Percentiles rank a stretch among this genome's conserved stretches.
Evolutionary conservation across 2,113 vertebrate species (phyloP).

Genomic region (Halichoerus grypus): DNA sequence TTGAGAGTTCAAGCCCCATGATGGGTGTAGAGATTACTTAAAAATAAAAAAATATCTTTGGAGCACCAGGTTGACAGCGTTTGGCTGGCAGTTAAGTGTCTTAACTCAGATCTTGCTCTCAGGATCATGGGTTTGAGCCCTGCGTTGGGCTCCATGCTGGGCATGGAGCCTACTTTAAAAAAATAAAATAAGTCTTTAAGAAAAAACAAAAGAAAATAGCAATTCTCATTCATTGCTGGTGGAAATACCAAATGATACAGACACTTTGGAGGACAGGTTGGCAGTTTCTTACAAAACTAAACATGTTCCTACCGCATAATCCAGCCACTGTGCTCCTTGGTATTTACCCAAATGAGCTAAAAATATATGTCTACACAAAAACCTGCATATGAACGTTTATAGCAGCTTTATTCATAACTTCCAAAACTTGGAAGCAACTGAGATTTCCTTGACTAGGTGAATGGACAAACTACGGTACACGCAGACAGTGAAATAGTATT

Average conservation of each 20-base stretch:
- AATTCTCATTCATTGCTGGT: background rate
- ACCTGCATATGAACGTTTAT: background rate
- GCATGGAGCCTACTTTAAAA: background rate
- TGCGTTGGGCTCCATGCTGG: background rate
- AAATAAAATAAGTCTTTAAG: background rate
- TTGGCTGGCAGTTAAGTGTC: background rate
- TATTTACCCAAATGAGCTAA: background rate
- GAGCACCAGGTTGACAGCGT: background rate
- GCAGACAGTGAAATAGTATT: background rate
- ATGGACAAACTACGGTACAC: background rate
- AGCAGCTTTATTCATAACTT: background rate
- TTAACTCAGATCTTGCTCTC: no score
- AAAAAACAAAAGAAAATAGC: background rate
- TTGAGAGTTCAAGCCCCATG: background rate
- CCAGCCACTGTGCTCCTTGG: background rate
- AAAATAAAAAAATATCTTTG: background rate
- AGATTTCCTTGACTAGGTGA: background rate
- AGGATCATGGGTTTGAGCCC: background rate
- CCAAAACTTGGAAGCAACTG: background rate
- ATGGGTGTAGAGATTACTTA: background rate
- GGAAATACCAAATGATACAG: background rate
- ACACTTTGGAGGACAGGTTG: background rate
- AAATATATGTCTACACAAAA: background rate
- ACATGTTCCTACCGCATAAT: background rate
- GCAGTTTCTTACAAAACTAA: background rate